A percentile compares a stretch with the other conserved stretches of the same genome.
These are phyloP conservation scores for Campoletis sonorensis DNA, from an alignment of 1,140 invertebrate species.

Conservation along the genomic window DNA sequence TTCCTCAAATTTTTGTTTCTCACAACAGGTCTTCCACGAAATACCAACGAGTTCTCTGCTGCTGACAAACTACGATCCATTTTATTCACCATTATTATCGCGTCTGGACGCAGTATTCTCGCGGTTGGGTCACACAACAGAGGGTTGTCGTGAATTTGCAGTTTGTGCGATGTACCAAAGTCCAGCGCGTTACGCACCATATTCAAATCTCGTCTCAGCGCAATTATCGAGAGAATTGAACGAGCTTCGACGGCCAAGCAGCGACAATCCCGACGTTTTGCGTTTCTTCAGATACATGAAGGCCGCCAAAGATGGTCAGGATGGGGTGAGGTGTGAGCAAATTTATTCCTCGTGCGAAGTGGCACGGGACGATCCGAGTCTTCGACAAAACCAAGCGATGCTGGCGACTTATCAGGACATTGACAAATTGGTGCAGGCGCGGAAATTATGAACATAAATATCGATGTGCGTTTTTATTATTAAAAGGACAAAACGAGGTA, in stretches of 20 bases:
- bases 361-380: slow-evolving; percentile 77
- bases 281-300: slow-evolving; percentile 93
- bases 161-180: slow-evolving; percentile 91
- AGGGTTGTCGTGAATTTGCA: slow-evolving; percentile 86
- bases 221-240: slow-evolving; percentile 91
- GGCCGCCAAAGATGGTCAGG: slow-evolving; percentile 90
- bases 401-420: slow-evolving; percentile 90
- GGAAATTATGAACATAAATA: slow-evolving; percentile 74
- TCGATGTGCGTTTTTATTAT: not conserved
- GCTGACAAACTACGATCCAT: slow-evolving; percentile 90
- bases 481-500: not conserved
- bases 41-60: slow-evolving; percentile 88
- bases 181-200: slow-evolving; percentile 90
- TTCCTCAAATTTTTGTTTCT: slow-evolving; percentile 36
- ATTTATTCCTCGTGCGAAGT: slow-evolving; percentile 76
- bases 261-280: slow-evolving; percentile 89
- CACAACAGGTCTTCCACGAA: slow-evolving; percentile 86
- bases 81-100: slow-evolving; percentile 89
- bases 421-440: slow-evolving; percentile 88
- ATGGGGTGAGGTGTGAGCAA: slow-evolving; percentile 82
- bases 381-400: slow-evolving; percentile 85
- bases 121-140: slow-evolving; percentile 82
- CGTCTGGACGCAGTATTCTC: slow-evolving; percentile 89
- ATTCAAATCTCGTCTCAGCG: slow-evolving; percentile 91
- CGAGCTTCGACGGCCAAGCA: slow-evolving; percentile 87